Evolutionary conservation across 1,140 invertebrate genomes (phyloP).

Genomic region (Drosophila yakuba): DNA sequence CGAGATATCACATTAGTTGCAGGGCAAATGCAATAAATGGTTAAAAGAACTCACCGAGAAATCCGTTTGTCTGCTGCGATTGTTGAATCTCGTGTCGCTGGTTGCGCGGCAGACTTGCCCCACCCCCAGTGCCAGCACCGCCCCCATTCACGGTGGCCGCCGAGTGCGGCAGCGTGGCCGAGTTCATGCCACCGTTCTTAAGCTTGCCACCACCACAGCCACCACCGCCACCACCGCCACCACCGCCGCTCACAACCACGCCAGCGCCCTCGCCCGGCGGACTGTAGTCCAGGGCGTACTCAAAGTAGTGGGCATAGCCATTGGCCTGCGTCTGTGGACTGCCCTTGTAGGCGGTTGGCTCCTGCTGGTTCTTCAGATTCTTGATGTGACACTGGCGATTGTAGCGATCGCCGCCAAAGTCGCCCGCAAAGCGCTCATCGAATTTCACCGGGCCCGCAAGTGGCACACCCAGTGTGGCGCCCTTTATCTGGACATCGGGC

Average conservation of each 20-base stretch:
- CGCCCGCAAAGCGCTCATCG: constrained; percentile 92
- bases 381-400: constrained; percentile 72
- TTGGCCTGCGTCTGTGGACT: constrained; percentile 88
- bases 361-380: constrained; percentile 84
- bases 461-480: constrained; percentile 87
- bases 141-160: constrained; percentile 12
- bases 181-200: constrained; percentile 67
- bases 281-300: constrained; percentile 93
- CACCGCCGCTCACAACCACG: neutral
- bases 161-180: constrained; percentile 79
- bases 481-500: constrained; percentile 84
- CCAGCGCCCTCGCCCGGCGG: constrained; percentile 86
- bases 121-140: constrained; percentile 27
- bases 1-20: neutral
- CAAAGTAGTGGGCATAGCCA: constrained; percentile 95
- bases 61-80: constrained; percentile 72
- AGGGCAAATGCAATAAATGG: too few relatives aligned
- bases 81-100: constrained; percentile 70
- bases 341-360: constrained; percentile 84
- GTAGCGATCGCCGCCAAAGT: constrained; percentile 87
- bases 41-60: constrained; percentile 63
- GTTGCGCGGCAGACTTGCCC: constrained; percentile 75
- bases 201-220: constrained; percentile 20
- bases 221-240: neutral
- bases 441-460: constrained; percentile 91